Conservation (phyloP, 2,113 vertebrate species). For the Bos taurus region DNA sequence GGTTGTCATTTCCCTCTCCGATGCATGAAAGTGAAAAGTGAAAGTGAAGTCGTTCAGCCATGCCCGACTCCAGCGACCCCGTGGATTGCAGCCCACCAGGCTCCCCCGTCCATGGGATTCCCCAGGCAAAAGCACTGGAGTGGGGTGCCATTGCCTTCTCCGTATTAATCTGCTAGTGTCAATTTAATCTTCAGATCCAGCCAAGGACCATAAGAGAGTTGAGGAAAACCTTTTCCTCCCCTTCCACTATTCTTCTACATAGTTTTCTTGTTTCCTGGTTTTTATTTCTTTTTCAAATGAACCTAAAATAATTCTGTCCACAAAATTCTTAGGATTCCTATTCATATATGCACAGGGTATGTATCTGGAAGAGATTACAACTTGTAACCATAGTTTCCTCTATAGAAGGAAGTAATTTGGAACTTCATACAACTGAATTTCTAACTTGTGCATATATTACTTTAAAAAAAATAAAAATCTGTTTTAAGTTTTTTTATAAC, state of each 20-base stretch:
- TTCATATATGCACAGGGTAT: neutral
- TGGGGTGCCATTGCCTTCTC: too few species aligned
- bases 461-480: neutral
- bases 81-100: too few species aligned
- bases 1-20: too few species aligned
- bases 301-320: slow-evolving; percentile 8
- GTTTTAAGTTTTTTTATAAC: neutral
- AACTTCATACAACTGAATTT: neutral
- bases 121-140: too few species aligned
- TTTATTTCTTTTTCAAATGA: neutral
- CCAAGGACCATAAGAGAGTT: neutral
- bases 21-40: too few species aligned
- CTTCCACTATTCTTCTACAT: neutral
- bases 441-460: neutral
- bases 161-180: neutral
- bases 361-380: neutral
- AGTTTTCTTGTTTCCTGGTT: neutral
- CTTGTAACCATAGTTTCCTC: neutral
- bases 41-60: too few species aligned
- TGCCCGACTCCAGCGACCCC: too few species aligned
- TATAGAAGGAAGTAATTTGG: neutral
- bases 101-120: too few species aligned
- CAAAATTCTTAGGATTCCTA: neutral
- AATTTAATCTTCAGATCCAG: neutral
- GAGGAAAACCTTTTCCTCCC: neutral